These are phyloP conservation scores for Rhinolophus sinicus DNA, from an alignment of 2,113 vertebrate species.

Conservation along the genomic window DNA sequence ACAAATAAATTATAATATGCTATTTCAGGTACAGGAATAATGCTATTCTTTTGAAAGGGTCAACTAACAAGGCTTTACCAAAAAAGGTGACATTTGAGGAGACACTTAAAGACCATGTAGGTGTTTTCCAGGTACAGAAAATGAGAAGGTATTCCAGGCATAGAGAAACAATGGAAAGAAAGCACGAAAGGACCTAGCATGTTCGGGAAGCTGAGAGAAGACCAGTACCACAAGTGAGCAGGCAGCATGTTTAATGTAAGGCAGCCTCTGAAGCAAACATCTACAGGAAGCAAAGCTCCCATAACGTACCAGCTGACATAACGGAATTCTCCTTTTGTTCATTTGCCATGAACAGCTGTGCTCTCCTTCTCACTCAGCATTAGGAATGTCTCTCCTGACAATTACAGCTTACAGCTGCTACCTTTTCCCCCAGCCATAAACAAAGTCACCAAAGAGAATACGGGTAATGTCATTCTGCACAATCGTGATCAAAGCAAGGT, in stretches of 20 bases:
- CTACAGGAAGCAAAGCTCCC: constrained; percentile 23
- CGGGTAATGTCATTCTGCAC: not conserved
- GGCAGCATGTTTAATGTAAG: not conserved
- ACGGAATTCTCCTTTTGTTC: constrained; percentile 14
- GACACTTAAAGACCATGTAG: not conserved
- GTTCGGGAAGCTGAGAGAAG: not conserved
- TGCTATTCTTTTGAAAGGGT: not conserved
- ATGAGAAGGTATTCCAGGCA: not conserved
- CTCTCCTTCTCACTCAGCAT: constrained; percentile 15
- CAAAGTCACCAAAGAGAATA: not conserved
- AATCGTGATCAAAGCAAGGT: not conserved
- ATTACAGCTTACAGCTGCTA: constrained; percentile 57
- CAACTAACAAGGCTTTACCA: not conserved
- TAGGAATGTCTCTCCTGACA: not conserved
- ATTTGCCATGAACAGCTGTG: constrained; percentile 51
- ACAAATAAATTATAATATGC: not conserved
- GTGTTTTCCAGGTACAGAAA: not conserved
- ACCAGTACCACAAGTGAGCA: not conserved
- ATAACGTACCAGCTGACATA: not conserved
- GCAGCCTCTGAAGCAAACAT: not conserved
- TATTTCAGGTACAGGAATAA: not conserved
- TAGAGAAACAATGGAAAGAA: not conserved
- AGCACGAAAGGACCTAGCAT: not conserved
- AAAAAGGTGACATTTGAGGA: not conserved
- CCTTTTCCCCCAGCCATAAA: not conserved